These are phyloP conservation scores for Geophilus truncorum DNA, from an alignment of 2,888 invertebrate genomes.

Conservation along the genomic window DNA sequence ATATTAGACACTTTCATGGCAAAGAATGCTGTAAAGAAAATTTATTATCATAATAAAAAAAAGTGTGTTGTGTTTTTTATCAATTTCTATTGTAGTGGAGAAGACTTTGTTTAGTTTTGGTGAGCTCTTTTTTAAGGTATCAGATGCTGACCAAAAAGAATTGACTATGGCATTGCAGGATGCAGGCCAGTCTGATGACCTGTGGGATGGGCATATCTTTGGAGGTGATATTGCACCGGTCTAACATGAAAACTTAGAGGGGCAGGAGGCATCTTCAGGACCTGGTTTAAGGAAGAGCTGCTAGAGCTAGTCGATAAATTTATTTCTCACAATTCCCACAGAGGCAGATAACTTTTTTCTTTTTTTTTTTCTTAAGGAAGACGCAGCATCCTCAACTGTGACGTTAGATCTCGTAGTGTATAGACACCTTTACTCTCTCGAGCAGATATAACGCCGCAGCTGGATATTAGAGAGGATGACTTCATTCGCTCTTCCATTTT, in stretches of 20 bases:
- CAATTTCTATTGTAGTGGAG: too few species aligned
- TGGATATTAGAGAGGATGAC: background rate
- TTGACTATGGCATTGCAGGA: background rate
- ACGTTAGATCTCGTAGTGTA: background rate
- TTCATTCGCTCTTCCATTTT: background rate
- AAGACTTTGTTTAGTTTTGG: too few species aligned
- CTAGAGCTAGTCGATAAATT: background rate
- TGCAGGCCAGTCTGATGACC: background rate
- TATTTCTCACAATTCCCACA: background rate
- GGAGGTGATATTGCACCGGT: background rate
- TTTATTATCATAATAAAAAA: too few species aligned
- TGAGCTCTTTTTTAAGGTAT: too few species aligned
- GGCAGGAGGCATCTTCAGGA: background rate
- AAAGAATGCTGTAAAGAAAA: too few species aligned
- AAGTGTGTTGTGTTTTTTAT: too few species aligned
- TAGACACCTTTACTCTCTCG: background rate
- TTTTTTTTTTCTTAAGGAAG: background rate
- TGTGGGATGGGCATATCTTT: background rate
- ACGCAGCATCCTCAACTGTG: background rate
- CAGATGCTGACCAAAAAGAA: background rate
- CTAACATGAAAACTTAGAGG: background rate
- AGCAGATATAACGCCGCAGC: background rate
- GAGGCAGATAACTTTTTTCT: background rate
- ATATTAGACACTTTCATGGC: too few species aligned
- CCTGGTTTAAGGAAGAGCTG: background rate